Evolutionary conservation across 2,113 vertebrate genomes (phyloP).

Genomic region (Nesogale talazaci): DNA sequence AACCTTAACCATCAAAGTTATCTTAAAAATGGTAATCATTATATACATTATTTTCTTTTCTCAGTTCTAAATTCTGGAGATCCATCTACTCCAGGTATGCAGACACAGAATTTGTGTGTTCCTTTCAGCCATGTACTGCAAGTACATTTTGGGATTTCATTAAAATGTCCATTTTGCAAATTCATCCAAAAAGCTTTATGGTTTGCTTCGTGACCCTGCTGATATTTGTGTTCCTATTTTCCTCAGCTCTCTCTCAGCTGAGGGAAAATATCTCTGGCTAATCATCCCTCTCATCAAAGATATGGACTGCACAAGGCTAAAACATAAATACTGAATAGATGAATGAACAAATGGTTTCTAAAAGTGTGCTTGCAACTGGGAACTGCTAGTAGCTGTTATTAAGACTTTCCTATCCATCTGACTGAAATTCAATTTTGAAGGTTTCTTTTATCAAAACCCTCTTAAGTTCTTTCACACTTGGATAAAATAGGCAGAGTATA

Average conservation of each 20-base stretch:
- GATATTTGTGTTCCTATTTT: neutral
- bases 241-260: neutral
- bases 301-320: neutral
- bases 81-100: neutral
- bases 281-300: conserved; percentile 35
- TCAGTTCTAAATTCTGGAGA: neutral
- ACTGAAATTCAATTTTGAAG: conserved; percentile 72
- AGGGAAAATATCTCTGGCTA: neutral
- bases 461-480: conserved; percentile 56
- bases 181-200: neutral
- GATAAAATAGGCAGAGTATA: conserved; percentile 45
- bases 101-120: neutral
- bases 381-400: conserved; percentile 32
- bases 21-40: neutral
- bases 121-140: neutral
- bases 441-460: conserved; percentile 60
- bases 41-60: neutral
- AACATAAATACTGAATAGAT: conserved; percentile 50
- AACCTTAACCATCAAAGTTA: too few relatives aligned
- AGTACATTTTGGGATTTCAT: conserved; percentile 1
- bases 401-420: conserved; percentile 61
- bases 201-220: neutral
- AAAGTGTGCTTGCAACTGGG: conserved; percentile 34
- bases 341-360: conserved; percentile 37
- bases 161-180: neutral